Base-by-base conservation (phyloP, 2,797 vertebrate genomes). In the Leptoclinus maculatus region DNA sequence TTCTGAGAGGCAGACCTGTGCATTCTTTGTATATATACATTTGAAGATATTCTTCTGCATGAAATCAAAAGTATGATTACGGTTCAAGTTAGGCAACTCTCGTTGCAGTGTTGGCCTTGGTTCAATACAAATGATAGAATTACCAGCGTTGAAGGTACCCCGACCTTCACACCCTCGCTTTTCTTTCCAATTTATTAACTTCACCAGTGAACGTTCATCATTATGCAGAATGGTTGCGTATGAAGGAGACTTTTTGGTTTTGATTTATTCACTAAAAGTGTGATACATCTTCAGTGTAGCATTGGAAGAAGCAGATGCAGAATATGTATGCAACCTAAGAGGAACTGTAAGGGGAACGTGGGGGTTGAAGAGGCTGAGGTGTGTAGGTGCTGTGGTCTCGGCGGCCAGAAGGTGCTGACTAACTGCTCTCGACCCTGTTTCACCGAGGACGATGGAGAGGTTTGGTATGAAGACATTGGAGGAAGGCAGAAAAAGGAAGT, bases 201-300 rank as follows among this genome's bases (percentile, higher is more conserved):
- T 65, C 56, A 32, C 14, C 25, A 41, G 19, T 32, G 16, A 76
- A 54, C 34, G 38, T 73, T 12, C 71, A 74, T 76, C 60, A 43
- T 64, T 58, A 74, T 78, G 78, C 71, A 63, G 45, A 77, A 12
- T 5, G n/a, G 56, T 9, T 49, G 27, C 36, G 53, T 34, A 34
- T 66, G 27, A 76, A 87, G 69, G 41, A 78, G 62, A 87, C n/a
- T 77, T 83, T 83, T 74, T 58, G 60, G 43, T 76, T 87, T 57
- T 63, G 66, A 90, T 84, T 73, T 36, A 69, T 53, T 70, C 32
- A 5, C 65, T 32, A 0, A 32, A 54, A 54, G 54, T 73, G 66
- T 58, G 57, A 43, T 21, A 21, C 39, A 47, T 74, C 53, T 70
- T 63, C 57, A 56, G 32, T 36, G 16, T 29, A 54, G 56, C 71